Percentiles rank a stretch among this genome's conserved stretches.
Evolutionary conservation across 2,888 invertebrate species (phyloP).

Genomic region (Halocaridina rubra): DNA sequence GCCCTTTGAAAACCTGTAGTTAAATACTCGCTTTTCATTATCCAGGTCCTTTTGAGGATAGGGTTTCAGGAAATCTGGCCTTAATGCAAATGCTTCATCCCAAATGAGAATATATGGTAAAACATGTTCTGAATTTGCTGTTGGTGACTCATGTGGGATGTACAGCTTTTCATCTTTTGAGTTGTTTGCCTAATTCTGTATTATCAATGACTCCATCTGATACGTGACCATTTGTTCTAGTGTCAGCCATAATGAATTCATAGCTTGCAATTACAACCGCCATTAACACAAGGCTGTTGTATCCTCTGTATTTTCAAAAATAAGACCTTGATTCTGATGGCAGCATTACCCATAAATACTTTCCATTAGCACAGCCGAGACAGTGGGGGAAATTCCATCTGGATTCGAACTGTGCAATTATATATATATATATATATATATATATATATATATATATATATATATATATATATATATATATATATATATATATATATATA

Average conservation of each 20-base stretch:
- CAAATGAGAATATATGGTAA: conserved; percentile 59
- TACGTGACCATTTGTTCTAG: not conserved
- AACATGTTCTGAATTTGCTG: conserved; percentile 52
- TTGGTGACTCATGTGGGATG: not conserved
- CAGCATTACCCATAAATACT: conserved; percentile 2
- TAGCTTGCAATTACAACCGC: conserved; percentile 10
- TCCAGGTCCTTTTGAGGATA: not conserved
- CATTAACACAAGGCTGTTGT: conserved; percentile 18
- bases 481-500: not conserved
- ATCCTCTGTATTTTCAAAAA: conserved; percentile 15
- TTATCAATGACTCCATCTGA: conserved; percentile 5
- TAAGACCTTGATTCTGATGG: conserved; percentile 22
- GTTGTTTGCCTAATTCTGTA: conserved; percentile 24
- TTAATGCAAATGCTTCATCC: conserved; percentile 35
- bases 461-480: not conserved
- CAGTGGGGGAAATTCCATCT: conserved; percentile 9
- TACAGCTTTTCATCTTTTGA: not conserved
- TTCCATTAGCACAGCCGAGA: conserved; percentile 2
- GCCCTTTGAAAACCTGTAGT: conserved; percentile 33
- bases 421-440: conserved; percentile 11
- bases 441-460: conserved; percentile 6
- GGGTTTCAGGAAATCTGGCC: conserved; percentile 29
- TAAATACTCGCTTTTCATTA: not conserved
- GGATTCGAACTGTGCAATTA: not conserved
- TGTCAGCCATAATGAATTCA: not conserved